These are phyloP conservation scores for Chiroxiphia lanceolata DNA, from an alignment of 2,797 vertebrate species.

Conservation along the genomic window DNA sequence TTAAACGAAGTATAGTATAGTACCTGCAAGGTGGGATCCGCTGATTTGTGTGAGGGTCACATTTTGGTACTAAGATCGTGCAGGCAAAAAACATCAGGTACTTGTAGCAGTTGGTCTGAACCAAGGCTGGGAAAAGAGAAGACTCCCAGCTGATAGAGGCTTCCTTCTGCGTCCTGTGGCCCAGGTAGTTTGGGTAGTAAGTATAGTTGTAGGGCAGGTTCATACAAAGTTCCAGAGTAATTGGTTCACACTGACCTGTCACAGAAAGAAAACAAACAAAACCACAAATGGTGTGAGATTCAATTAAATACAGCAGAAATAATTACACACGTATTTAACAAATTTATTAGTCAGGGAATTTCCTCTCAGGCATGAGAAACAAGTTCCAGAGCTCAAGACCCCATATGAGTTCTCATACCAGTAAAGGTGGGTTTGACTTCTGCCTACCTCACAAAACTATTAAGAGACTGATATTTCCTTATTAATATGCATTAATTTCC, in stretches of 20 bases:
- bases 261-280: conserved; percentile 9
- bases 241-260: conserved; percentile 88
- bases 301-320: not conserved
- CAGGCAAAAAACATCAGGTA: conserved; percentile 98
- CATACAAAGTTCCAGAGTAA: conserved; percentile 92
- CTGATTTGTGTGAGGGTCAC: conserved; percentile 83
- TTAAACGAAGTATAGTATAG: not conserved
- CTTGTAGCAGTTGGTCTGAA: conserved; percentile 95
- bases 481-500: not conserved
- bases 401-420: not conserved
- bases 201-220: conserved; percentile 93
- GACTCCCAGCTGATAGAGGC: conserved; percentile 94
- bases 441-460: not conserved
- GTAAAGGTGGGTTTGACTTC: not conserved
- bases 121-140: conserved; percentile 92
- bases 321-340: not conserved
- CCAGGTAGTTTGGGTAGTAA: conserved; percentile 91
- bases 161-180: conserved; percentile 91
- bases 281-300: not conserved
- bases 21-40: conserved; percentile 94
- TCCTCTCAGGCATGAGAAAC: not conserved
- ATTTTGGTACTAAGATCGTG: conserved; percentile 94
- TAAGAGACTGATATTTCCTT: not conserved
- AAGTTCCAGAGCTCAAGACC: not conserved
- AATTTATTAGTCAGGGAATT: not conserved